phyloP scores from a whole-genome alignment of 2,888 invertebrate genomes.

The Amblyteles armatorius region DNA sequence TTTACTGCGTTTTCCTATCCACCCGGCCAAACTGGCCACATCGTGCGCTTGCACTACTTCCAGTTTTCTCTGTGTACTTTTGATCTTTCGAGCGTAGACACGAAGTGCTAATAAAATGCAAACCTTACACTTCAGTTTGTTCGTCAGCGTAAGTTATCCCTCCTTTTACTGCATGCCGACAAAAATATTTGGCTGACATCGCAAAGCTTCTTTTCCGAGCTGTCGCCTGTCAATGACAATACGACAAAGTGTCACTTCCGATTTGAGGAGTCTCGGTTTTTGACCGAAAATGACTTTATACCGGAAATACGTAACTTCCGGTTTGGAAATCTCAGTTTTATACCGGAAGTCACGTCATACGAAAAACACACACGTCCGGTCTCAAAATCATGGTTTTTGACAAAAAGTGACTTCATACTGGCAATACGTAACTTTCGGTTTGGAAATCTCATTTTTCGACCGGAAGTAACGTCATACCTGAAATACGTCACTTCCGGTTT shows the following conservation, averaged over 20 bases:
- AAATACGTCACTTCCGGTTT: too few species aligned
- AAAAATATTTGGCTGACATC: conserved; percentile 19
- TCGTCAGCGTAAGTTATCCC: conserved; percentile 48
- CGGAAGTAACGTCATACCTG: not conserved
- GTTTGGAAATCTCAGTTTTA: too few species aligned
- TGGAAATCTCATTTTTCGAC: not conserved
- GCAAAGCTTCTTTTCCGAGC: conserved; percentile 2
- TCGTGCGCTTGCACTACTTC: not conserved
- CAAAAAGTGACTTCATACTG: too few species aligned
- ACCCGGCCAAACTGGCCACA: conserved; percentile 24
- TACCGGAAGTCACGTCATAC: too few species aligned
- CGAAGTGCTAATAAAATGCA: conserved; percentile 78
- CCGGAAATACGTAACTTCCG: too few species aligned
- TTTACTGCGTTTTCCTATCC: conserved; percentile 19
- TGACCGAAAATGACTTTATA: too few species aligned
- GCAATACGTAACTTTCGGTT: too few species aligned
- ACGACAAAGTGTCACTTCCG: not conserved
- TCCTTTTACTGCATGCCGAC: not conserved
- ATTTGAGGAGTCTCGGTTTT: too few species aligned
- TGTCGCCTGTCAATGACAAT: not conserved
- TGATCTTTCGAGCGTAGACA: conserved; percentile 67
- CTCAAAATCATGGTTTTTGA: too few species aligned
- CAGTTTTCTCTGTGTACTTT: conserved; percentile 18
- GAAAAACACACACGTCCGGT: too few species aligned
- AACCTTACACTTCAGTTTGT: conserved; percentile 72